These are phyloP conservation scores for Muscicapa comitata DNA, from an alignment of 2,797 vertebrate genomes.

Conservation along the genomic window DNA sequence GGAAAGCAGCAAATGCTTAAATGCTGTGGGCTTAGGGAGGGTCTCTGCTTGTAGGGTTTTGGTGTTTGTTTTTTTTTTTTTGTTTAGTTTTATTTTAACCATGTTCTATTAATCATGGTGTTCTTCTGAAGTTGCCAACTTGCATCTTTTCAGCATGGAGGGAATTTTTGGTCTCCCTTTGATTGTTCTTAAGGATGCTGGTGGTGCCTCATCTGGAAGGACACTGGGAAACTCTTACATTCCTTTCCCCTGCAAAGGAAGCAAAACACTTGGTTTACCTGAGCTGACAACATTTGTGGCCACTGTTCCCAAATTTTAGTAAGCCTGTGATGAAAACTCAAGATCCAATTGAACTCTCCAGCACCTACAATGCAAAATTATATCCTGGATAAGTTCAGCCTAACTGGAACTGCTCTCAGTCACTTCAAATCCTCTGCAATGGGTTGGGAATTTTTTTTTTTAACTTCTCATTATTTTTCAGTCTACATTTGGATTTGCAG, in stretches of 20 bases:
- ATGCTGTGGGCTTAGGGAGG: neutral
- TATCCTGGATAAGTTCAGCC: neutral
- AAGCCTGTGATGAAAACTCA: neutral
- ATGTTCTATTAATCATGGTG: accelerated
- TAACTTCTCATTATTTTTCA: neutral
- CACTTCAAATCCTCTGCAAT: neutral
- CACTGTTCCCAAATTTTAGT: neutral
- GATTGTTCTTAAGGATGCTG: neutral
- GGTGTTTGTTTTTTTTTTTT: neutral
- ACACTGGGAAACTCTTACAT: neutral
- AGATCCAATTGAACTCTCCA: neutral
- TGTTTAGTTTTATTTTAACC: neutral
- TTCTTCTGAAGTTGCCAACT: neutral
- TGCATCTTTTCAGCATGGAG: neutral
- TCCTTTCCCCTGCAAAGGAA: neutral
- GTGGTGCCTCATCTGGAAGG: neutral
- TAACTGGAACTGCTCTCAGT: neutral
- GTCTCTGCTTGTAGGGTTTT: neutral
- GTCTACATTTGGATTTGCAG: neutral
- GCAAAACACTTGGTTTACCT: neutral
- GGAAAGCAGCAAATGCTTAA: accelerated
- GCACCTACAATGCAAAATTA: neutral
- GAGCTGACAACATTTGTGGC: neutral
- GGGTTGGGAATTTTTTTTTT: neutral
- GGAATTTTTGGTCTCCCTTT: neutral